Evolutionary conservation across 2,888 invertebrate genomes (phyloP), one percentile per base, ranked within the genome.

Genomic region (Gisinianus flammeolus): DNA sequence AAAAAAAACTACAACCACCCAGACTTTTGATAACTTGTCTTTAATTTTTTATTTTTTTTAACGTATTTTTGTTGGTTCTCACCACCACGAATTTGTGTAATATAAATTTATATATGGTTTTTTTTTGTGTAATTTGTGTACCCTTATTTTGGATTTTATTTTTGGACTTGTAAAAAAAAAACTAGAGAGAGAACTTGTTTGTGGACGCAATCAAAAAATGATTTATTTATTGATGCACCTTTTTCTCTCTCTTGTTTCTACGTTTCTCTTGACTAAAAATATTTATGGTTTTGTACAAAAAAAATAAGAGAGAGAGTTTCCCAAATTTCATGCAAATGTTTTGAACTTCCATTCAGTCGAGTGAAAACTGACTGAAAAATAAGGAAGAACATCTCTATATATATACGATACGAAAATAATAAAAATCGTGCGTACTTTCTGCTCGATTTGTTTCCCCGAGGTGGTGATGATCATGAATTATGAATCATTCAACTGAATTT

Each of bases 281-380:
- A 44, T 6, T 44, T 2, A 44, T 16, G 44, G 44, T 44, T 44
- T 44, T 44, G 44, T n/a, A n/a, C n/a, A n/a, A n/a, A n/a, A n/a
- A n/a, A n/a, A n/a, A n/a, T n/a, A n/a, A n/a, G n/a, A n/a, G n/a
- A n/a, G n/a, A 54, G 5, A 62, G 10, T 44, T 68, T 68, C 44
- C 68, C 68, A 68, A 68, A 44, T 68, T 68, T 68, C 68, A 44
- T 44, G 68, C 68, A 68, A 68, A 68, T 68, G 68, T 68, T 68
- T 68, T 68, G 68, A 44, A 58, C 58, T 58, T 58, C 22, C 22
- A 24, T 44, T 16, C 52, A 44, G 16, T 12, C 10, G 8, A 12
- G 52, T 12, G 10, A 8, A 19, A 44, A 19, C 52, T 8, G 52
- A 44, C 16, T 44, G 52, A 19, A 44, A 44, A 19, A 44, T 8